Base-by-base conservation (phyloP, 2,113 vertebrate species). In the Muscicapa adusta region DNA sequence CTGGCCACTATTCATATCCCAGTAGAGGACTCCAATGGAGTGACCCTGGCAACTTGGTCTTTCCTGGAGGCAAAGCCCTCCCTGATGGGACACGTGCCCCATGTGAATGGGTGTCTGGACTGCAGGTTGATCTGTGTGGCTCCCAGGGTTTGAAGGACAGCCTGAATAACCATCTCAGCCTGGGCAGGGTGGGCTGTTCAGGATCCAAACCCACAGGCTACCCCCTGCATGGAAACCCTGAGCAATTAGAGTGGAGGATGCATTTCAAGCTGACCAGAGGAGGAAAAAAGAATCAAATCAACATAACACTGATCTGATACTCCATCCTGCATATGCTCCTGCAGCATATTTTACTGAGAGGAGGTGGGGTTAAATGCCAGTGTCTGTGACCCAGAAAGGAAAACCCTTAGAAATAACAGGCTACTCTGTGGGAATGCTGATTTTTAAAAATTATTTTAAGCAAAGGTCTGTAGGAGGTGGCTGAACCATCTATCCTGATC, bases 1-100 rank as follows among this genome's bases (percentile, higher is more conserved):
- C 95, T 54, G 95, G 71, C 75, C 97, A 95, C 78, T 96, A 96
- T 71, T 29, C 83, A 70, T 96, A 85, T 53, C 24, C 22, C 63
- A 72, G 20, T 22, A 62, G 11, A 62, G 40, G 31, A 42, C 25
- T 33, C 22, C 40, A 53, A 1, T 10, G 34, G 40, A 56, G 12
- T 48, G 45, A 80, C 10, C 3, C n/a, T 33, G 56, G 42, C 11
- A 76, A 24, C 38, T 36, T 22, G 26, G 23, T 48, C 57, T 34
- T 79, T 78, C 36, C 54, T 45, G 24, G 22, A 56, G 25, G 53
- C 11, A 65, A 74, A 89, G 48, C 18, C n/a, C 31, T 57, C 16
- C 36, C 48, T 17, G 33, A 18, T 8, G 42, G 28, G 67, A 51
- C 33, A n/a, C 10, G 26, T 3, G 29, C 3, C 47, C 18, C 34